Conservation (phyloP, 2,113 vertebrate genomes). For the Protobothrops flavoviridis region DNA sequence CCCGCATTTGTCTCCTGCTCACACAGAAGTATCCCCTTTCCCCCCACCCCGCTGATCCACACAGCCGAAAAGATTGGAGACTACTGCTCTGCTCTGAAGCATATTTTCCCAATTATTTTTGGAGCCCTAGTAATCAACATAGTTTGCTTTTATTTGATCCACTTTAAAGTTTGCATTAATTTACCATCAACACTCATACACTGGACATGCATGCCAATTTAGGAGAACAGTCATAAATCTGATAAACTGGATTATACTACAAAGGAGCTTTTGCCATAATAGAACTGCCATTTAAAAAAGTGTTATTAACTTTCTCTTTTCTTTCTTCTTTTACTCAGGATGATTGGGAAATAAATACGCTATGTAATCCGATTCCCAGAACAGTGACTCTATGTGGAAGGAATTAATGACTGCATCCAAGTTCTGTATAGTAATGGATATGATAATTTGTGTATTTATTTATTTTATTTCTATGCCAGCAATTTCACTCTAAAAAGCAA, state of each 20-base stretch:
- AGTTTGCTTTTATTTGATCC: neutral
- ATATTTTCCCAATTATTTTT: neutral
- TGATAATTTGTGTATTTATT: neutral
- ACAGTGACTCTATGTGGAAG: neutral
- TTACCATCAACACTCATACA: neutral
- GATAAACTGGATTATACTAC: neutral
- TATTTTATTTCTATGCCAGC: neutral
- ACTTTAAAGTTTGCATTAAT: neutral
- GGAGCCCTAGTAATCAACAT: neutral
- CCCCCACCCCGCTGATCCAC: accelerated
- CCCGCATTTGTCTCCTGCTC: neutral
- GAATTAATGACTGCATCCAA: neutral
- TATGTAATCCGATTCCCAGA: neutral
- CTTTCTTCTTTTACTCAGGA: neutral
- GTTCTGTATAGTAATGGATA: neutral
- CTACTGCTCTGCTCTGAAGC: neutral
- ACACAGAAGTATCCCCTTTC: neutral
- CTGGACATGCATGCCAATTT: neutral
- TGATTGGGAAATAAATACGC: neutral
- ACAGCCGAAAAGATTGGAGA: neutral
- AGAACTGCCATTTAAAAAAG: neutral
- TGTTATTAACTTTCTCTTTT: neutral
- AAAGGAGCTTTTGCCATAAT: neutral
- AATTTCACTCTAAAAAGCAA: neutral
- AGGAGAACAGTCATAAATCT: neutral